Conservation (phyloP, 2,888 invertebrate species). For the Xanthia icteritia region DNA sequence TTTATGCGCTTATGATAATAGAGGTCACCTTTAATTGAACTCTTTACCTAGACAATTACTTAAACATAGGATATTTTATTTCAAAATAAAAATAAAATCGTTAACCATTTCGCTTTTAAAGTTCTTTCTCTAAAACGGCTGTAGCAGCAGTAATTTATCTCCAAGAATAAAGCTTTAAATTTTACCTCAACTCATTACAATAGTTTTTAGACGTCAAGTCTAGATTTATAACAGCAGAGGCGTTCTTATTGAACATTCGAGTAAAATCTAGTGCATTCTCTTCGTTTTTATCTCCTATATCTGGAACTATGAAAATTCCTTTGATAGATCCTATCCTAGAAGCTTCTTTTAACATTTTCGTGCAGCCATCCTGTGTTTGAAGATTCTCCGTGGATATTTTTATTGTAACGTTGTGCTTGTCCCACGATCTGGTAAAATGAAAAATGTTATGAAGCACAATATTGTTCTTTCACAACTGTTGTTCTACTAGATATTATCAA, state of each 20-base stretch:
- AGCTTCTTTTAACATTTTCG: slow-evolving; percentile 71
- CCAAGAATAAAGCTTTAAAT: slow-evolving; percentile 49
- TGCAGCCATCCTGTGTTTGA: slow-evolving; percentile 71
- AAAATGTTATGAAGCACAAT: slow-evolving; percentile 27
- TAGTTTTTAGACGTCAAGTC: slow-evolving; percentile 73
- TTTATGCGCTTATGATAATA: neutral
- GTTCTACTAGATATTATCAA: neutral
- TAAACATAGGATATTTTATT: neutral
- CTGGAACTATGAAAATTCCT: slow-evolving; percentile 75
- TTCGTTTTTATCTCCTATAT: slow-evolving; percentile 52
- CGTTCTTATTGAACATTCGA: slow-evolving; percentile 70
- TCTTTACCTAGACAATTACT: neutral
- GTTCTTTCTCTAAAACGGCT: slow-evolving; percentile 11
- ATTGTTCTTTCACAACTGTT: slow-evolving; percentile 3
- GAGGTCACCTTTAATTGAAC: neutral
- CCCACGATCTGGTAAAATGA: slow-evolving; percentile 72
- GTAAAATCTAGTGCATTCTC: slow-evolving; percentile 64
- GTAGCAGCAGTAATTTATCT: slow-evolving; percentile 36
- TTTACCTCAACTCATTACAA: slow-evolving; percentile 75
- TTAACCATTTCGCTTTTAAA: slow-evolving; percentile 2
- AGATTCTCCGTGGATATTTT: slow-evolving; percentile 74
- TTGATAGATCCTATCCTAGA: slow-evolving; percentile 74
- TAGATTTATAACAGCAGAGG: slow-evolving; percentile 72
- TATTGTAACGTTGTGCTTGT: slow-evolving; percentile 68
- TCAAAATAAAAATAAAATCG: neutral